Conservation (phyloP, 2,888 invertebrate species). For the Tinea trinotella region DNA sequence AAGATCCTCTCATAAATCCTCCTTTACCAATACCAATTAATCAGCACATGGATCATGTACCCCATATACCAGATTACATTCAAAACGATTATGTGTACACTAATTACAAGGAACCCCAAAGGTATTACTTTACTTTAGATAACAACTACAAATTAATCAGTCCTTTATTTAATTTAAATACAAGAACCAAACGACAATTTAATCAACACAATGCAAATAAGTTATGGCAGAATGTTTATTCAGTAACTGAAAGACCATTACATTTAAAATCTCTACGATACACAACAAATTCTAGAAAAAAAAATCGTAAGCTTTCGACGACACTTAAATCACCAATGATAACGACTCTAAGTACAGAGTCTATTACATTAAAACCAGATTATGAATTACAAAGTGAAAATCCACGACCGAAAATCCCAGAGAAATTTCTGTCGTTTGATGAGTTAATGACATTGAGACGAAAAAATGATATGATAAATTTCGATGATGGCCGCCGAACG, state of each 20-base stretch:
- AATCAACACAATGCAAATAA: conserved; percentile 35
- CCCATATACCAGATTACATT: background rate
- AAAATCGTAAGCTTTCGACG: conserved; percentile 28
- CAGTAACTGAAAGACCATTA: background rate
- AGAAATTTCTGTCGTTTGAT: conserved; percentile 61
- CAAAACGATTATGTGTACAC: background rate
- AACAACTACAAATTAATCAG: background rate
- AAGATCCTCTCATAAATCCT: background rate
- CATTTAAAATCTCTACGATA: conserved; percentile 41
- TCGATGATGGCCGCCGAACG: background rate
- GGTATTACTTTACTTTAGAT: background rate
- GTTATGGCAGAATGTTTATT: conserved; percentile 48
- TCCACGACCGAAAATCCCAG: conserved; percentile 34
- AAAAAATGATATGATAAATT: conserved; percentile 26
- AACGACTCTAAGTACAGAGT: conserved; percentile 34
- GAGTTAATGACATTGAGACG: conserved; percentile 57
- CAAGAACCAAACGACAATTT: conserved; percentile 38
- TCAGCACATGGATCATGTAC: background rate
- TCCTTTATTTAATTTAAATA: conserved; percentile 25
- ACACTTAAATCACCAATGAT: conserved; percentile 20
- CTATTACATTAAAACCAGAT: conserved; percentile 41
- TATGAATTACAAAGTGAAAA: conserved; percentile 25
- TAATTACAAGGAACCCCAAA: background rate
- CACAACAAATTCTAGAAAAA: conserved; percentile 43
- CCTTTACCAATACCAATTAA: background rate